Base-by-base conservation (phyloP, 2,888 invertebrate species). In the Stomorhina lunata region DNA sequence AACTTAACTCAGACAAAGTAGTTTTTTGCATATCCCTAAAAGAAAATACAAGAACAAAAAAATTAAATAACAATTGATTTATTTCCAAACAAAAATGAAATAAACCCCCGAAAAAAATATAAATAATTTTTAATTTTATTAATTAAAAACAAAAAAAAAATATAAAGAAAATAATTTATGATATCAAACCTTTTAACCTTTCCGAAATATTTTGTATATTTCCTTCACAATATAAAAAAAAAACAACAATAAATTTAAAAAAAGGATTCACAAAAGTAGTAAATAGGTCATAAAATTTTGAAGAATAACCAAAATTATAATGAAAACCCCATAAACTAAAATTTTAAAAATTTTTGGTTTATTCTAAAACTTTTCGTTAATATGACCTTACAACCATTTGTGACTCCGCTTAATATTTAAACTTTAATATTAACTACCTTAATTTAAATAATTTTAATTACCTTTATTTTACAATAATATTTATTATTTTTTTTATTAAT, bases 1-100 rank as follows among this genome's bases (percentile, higher is more conserved):
- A 81, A 81, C 80, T 73, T 79, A 86, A 88, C 86, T 87, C 89
- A 88, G 89, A 89, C 89, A 90, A 88, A 86, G 90, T 89, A 90
- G 89, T 88, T 87, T 71, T 90, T 84, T 89, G 88, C 90, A 89
- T 87, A 89, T 89, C 88, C 87, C 84, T 80, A 87, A 84, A 75
- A 83, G 81, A 84, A 82, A 81, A 82, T 77, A 78, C 78, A 80
- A 73, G 43, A 69, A 76, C 59, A 78, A 37, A 48, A 29, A 12
- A 48, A 73, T 63, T 2, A 55, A 50, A 10, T 55, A 55, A 29
- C 34, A 69, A 75, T 75, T 82, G 27, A 3, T 29, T 69, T 53
- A 61, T 22, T 43, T 10, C 15, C n/a, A 17, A 37, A 37, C 37
- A n/a, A 15, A 40, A 68, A 53, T 4, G 59, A 53, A 65, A 57